Evolutionary conservation across 1,140 invertebrate genomes (phyloP).

Genomic region (Physella acuta): DNA sequence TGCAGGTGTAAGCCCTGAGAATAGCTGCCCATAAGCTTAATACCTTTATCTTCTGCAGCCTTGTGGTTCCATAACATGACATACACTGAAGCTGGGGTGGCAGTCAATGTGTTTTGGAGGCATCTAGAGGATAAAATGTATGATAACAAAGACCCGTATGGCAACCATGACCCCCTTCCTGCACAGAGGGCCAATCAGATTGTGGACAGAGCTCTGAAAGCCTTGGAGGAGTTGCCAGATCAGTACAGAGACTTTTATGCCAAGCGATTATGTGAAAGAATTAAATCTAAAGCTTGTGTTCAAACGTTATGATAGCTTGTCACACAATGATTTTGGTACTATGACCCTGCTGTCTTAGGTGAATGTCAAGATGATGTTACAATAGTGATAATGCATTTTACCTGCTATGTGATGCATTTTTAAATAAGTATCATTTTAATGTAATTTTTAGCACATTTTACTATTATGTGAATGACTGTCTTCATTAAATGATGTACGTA

Average conservation of each 20-base stretch:
- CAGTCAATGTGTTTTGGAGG: slow-evolving; percentile 69
- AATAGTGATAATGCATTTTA: too few species aligned
- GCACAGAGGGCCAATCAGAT: slow-evolving; percentile 62
- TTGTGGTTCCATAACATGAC: slow-evolving; percentile 69
- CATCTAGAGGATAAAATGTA: slow-evolving; percentile 61
- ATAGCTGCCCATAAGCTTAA: neutral
- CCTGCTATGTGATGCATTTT: too few species aligned
- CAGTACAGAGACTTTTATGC: slow-evolving; percentile 65
- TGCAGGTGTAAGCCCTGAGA: neutral
- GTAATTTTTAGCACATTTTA: too few species aligned
- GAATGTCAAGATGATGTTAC: too few species aligned
- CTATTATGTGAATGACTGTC: too few species aligned
- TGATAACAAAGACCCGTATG: slow-evolving; percentile 66
- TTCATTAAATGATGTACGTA: too few species aligned
- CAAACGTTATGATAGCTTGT: too few species aligned
- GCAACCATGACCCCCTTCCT: slow-evolving; percentile 65
- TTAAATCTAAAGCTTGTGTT: slow-evolving; percentile 42
- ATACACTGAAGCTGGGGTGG: slow-evolving; percentile 63
- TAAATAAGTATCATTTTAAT: too few species aligned
- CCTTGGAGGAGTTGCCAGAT: slow-evolving; percentile 61
- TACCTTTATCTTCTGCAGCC: slow-evolving; percentile 48
- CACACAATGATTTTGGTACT: too few species aligned
- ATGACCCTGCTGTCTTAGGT: too few species aligned
- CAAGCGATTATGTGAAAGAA: slow-evolving; percentile 56
- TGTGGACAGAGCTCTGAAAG: slow-evolving; percentile 62